Base-by-base conservation (phyloP, 2,888 invertebrate species). In the Athetis lepigone region DNA sequence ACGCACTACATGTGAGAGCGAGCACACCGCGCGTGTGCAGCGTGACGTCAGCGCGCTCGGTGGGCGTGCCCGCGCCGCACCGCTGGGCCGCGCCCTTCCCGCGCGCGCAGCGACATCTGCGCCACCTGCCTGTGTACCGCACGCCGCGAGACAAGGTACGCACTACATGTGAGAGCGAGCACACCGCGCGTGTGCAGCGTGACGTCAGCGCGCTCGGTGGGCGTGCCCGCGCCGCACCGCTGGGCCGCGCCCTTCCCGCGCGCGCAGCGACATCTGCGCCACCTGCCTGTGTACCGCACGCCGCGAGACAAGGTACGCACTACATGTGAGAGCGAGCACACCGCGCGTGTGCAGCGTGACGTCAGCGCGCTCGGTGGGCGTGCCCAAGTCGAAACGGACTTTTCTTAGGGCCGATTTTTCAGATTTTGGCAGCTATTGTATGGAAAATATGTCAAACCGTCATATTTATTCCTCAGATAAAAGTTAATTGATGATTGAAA, bases 171-270 rank as follows among this genome's bases (percentile, higher is more conserved):
- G n/a, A n/a, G 52, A 97, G 97, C 81, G 98, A 98, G 82, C 99
- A 99, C 91, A 98, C 96, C 97, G 0, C 72, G 75, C 39, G 72
- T 72, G 2, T 39, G 71, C 4, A 1, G 9, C 4, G 59, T 43
- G 25, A 75, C 71, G 25, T 70, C 75, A 0, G 75, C 75, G 33
- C 75, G 73, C n/a, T 1, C 55, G 5, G 36, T 8, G 36, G 97
- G 97, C 91, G 96, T 97, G 79, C 97, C 97, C 87, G 58, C 89
- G 50, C 75, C 90, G 1, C 93, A 94, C 81, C 96, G 98, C 85
- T 97, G 97, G 85, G 99, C 99, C 85, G 98, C 98, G 85, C 99
- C 99, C 16, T 99, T 98, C 99, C 97, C 98, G 33, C 98, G 98
- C 84, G 99, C 99, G 42, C 99, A 99, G 93, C 96, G 97, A 52